Conservation (phyloP, 2,113 vertebrate genomes). For the Dolichallabes microphthalmus region DNA sequence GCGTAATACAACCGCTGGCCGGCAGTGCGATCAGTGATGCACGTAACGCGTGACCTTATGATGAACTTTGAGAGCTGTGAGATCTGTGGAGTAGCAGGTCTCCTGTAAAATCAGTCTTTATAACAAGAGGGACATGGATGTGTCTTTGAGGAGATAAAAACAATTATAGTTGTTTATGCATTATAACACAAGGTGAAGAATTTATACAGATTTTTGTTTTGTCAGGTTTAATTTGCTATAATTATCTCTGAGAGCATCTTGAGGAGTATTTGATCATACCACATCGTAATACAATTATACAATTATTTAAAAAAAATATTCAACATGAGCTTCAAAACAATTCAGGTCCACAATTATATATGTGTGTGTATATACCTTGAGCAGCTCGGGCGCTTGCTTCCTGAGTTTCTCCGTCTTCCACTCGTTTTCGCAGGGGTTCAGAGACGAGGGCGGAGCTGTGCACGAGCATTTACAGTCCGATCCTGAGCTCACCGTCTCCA, state of each 20-base stretch:
- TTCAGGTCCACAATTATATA: background rate
- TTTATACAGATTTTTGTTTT: background rate
- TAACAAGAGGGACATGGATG: background rate
- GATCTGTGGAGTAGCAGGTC: background rate
- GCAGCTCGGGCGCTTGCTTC: conserved; percentile 89
- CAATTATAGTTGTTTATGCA: background rate
- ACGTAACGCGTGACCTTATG: background rate
- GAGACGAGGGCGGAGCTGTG: conserved; percentile 88
- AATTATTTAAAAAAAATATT: background rate
- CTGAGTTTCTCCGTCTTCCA: conserved; percentile 97
- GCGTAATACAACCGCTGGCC: background rate
- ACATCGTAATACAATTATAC: background rate
- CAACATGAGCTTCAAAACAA: background rate
- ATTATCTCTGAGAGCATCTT: background rate
- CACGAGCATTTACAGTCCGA: conserved; percentile 93
- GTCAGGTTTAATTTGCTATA: background rate
- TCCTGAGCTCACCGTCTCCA: conserved; percentile 94
- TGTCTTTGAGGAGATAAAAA: background rate
- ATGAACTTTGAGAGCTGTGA: background rate
- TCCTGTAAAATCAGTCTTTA: background rate
- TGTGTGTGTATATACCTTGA: conserved; percentile 77
- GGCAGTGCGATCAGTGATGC: background rate
- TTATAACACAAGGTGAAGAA: background rate
- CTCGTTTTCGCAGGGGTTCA: conserved; percentile 95
- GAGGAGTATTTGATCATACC: background rate